Conservation (phyloP, 2,888 invertebrate species). For the Therioaphis trifolii region DNA sequence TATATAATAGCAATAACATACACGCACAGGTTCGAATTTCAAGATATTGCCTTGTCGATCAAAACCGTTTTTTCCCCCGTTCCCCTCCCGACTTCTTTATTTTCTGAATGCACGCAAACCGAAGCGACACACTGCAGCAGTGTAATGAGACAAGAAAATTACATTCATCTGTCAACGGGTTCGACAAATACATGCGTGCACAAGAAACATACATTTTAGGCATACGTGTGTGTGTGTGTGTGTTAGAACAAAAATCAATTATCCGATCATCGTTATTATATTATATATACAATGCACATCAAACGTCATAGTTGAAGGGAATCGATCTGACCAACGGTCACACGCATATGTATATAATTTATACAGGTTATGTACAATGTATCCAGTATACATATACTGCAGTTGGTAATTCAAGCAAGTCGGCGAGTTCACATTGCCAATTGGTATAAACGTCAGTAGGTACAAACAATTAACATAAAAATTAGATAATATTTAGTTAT, state of each 20-base stretch:
- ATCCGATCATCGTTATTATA: background rate
- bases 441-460: too few relatives aligned
- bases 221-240: background rate
- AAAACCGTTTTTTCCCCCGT: slow-evolving; percentile 25
- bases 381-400: too few relatives aligned
- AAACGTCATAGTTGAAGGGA: background rate
- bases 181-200: slow-evolving; percentile 14
- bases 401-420: too few relatives aligned
- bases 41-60: slow-evolving; percentile 61
- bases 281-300: background rate
- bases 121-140: background rate
- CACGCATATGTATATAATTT: background rate
- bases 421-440: too few relatives aligned
- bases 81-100: slow-evolving; percentile 44
- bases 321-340: background rate
- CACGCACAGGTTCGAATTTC: slow-evolving; percentile 58
- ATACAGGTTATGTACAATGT: too few relatives aligned
- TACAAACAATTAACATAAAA: too few relatives aligned
- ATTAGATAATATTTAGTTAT: too few relatives aligned
- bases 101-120: slow-evolving; percentile 57
- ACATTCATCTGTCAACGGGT: slow-evolving; percentile 61
- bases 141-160: slow-evolving; percentile 55
- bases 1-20: slow-evolving; percentile 40
- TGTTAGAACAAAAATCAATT: background rate
- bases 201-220: background rate